Conservation (phyloP, 2,888 invertebrate species). For the Nysson spinosus region DNA sequence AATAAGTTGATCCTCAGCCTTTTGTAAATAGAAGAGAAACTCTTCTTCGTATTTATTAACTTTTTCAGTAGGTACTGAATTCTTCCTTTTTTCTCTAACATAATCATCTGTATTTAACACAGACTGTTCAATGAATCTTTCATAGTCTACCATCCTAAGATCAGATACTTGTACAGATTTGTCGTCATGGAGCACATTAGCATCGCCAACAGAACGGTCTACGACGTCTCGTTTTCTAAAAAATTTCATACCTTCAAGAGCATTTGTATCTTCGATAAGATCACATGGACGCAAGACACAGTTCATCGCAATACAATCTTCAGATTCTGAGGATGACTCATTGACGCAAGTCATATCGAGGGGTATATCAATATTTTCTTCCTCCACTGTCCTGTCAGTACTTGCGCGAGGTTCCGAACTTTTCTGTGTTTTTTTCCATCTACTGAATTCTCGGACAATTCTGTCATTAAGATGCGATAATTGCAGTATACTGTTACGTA, state of each 20-base stretch:
- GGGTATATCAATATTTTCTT: constrained; percentile 32
- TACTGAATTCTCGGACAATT: constrained; percentile 61
- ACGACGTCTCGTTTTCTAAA: constrained; percentile 55
- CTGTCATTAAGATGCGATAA: constrained; percentile 66
- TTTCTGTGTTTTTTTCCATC: constrained; percentile 47
- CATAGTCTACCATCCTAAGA: constrained; percentile 64
- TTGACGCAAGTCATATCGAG: constrained; percentile 69
- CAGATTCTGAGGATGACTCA: constrained; percentile 61
- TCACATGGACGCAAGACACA: constrained; percentile 29
- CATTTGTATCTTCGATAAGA: constrained; percentile 20
- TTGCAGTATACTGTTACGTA: constrained; percentile 59
- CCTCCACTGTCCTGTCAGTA: neutral
- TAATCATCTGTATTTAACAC: constrained; percentile 57
- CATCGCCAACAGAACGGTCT: constrained; percentile 56
- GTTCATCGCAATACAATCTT: constrained; percentile 30
- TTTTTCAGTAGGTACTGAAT: constrained; percentile 50
- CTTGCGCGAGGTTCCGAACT: neutral
- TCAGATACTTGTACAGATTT: constrained; percentile 66
- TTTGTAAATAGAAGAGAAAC: constrained; percentile 67
- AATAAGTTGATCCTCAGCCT: neutral
- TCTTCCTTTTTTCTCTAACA: constrained; percentile 20
- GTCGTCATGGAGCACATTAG: constrained; percentile 36
- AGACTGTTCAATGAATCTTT: constrained; percentile 69
- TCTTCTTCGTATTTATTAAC: constrained; percentile 70
- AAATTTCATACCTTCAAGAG: constrained; percentile 47